These are phyloP conservation scores for Orcinus orca DNA, from an alignment of 2,113 vertebrate genomes.

Conservation along the genomic window DNA sequence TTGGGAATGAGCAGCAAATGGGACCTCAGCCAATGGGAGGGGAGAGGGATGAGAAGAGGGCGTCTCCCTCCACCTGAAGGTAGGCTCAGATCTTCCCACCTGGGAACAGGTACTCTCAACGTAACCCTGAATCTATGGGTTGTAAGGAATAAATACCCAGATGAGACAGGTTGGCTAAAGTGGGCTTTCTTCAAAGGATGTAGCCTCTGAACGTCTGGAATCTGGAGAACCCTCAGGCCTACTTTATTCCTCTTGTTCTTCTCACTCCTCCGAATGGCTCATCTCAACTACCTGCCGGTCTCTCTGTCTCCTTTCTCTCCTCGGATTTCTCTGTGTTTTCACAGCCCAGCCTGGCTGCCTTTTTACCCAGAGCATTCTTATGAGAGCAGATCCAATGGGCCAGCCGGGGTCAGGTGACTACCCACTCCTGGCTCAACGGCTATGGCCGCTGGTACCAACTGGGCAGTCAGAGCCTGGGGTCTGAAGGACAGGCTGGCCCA, in stretches of 20 bases:
- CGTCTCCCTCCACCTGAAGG: too few relatives aligned
- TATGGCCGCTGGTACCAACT: background rate
- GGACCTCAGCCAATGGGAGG: too few relatives aligned
- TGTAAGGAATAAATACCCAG: background rate
- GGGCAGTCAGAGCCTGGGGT: background rate
- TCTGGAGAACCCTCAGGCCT: too few relatives aligned
- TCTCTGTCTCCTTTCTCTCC: background rate
- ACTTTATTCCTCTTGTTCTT: background rate
- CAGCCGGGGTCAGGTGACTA: background rate
- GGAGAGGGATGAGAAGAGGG: background rate
- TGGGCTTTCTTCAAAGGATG: background rate
- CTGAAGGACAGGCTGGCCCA: background rate
- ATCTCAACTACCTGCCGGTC: too few relatives aligned
- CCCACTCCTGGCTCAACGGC: background rate
- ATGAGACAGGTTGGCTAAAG: background rate
- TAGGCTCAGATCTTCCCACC: rapidly evolving
- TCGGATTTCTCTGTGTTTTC: rapidly evolving
- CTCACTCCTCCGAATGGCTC: background rate
- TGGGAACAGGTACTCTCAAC: background rate
- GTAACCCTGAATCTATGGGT: background rate
- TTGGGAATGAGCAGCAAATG: background rate
- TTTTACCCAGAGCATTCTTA: background rate
- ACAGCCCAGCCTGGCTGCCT: too few relatives aligned
- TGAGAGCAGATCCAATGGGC: rapidly evolving
- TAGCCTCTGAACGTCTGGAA: rapidly evolving